phyloP scores from a whole-genome alignment of 2,797 vertebrate genomes.

The Tinamus major region DNA sequence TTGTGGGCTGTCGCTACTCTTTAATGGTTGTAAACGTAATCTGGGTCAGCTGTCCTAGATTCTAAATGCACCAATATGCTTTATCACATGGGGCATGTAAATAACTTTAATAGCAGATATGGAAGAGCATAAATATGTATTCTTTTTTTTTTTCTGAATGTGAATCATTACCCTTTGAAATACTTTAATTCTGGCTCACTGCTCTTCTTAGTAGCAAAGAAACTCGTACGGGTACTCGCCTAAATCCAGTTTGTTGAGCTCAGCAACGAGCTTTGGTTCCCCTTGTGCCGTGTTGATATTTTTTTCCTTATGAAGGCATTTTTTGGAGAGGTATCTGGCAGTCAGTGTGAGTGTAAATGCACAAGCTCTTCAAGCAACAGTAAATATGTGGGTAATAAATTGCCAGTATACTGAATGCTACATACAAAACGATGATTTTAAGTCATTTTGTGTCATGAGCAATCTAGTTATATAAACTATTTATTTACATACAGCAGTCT shows the following conservation, averaged over 20 bases:
- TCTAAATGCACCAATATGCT: neutral
- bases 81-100: neutral
- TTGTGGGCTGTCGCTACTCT: neutral
- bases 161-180: neutral
- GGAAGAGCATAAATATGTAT: neutral
- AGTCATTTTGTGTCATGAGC: neutral
- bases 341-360: neutral
- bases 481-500: neutral
- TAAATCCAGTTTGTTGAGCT: neutral
- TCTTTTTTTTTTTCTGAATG: rapidly evolving
- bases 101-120: neutral
- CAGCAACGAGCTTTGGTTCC: neutral
- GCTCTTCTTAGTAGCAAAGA: neutral
- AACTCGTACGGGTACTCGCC: too few relatives aligned
- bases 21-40: neutral
- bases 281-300: neutral
- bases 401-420: neutral
- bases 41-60: neutral
- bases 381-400: neutral
- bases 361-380: neutral
- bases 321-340: neutral
- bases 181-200: rapidly evolving
- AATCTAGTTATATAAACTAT: neutral
- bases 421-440: neutral
- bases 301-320: neutral